Evolutionary conservation across 2,888 invertebrate species (phyloP).

Genomic region (Quadroppia sp.): DNA sequence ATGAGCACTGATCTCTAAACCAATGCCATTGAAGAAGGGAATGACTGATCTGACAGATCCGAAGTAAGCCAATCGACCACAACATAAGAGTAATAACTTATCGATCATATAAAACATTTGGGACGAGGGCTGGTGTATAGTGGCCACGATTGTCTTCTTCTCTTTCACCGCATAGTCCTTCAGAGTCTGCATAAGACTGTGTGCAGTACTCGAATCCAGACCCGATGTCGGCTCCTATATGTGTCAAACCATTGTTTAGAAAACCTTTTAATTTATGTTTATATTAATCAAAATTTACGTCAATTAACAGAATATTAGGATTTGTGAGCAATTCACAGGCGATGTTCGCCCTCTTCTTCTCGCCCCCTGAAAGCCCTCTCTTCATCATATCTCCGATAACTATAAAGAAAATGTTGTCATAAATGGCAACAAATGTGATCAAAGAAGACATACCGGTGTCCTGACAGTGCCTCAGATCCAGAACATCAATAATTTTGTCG

Average conservation of each 20-base stretch:
- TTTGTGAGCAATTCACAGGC: conserved; percentile 76
- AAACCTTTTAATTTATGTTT: neutral
- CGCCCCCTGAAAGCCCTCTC: conserved; percentile 73
- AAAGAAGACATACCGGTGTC: conserved; percentile 62
- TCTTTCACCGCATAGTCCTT: conserved; percentile 69
- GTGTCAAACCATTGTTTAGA: neutral
- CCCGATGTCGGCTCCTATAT: conserved; percentile 74
- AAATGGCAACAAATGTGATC: neutral
- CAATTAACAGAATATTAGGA: conserved; percentile 70
- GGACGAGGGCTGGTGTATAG: conserved; percentile 76
- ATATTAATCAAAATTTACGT: conserved; percentile 61
- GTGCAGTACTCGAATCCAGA: conserved; percentile 73
- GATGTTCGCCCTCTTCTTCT: conserved; percentile 75
- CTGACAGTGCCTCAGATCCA: conserved; percentile 69
- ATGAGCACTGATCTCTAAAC: conserved; percentile 67
- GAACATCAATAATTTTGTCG: conserved; percentile 69
- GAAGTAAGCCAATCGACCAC: conserved; percentile 65
- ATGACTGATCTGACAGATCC: conserved; percentile 68
- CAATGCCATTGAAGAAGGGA: conserved; percentile 67
- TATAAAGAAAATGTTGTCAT: conserved; percentile 50
- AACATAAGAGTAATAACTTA: conserved; percentile 61
- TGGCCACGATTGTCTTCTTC: conserved; percentile 72
- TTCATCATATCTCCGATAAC: conserved; percentile 71
- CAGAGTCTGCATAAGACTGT: conserved; percentile 66
- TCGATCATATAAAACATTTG: conserved; percentile 79